Conservation (phyloP, 2,888 invertebrate species). For the Baccha elongata region DNA sequence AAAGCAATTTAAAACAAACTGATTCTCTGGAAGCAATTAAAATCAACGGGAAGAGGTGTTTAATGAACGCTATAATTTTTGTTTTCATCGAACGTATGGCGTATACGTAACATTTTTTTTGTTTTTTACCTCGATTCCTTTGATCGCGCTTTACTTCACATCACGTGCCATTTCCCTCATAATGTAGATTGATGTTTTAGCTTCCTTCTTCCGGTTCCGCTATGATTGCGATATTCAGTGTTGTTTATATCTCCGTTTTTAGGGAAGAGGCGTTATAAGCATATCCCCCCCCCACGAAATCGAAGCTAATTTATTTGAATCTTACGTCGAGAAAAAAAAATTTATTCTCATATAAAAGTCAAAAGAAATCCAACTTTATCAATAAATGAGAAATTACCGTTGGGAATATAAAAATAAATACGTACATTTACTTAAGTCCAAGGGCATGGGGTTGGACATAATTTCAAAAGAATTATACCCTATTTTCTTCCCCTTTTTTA, state of each 20-base stretch:
- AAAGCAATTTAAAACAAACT: neutral
- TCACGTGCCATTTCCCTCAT: neutral
- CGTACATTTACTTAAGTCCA: conserved; percentile 17
- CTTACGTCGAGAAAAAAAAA: conserved; percentile 2
- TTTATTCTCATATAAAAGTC: conserved; percentile 19
- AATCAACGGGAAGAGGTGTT: conserved; percentile 2
- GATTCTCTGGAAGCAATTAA: conserved; percentile 1
- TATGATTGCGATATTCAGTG: conserved; percentile 14
- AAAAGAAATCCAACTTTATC: conserved; percentile 35
- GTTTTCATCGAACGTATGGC: neutral
- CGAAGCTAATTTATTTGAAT: conserved; percentile 19
- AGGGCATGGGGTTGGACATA: conserved; percentile 12
- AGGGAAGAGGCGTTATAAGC: neutral
- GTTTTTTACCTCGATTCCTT: neutral
- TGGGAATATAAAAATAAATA: neutral
- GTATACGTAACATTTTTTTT: conserved; percentile 41
- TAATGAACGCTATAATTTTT: neutral
- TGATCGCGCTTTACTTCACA: no score
- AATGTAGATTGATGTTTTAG: conserved; percentile 4
- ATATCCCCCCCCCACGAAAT: neutral
- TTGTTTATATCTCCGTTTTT: neutral
- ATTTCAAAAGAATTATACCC: conserved; percentile 21
- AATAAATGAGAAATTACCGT: conserved; percentile 14
- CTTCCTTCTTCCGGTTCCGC: conserved; percentile 13
- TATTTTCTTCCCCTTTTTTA: neutral